Conservation (phyloP, 2,113 vertebrate genomes). For the Stictonetta naevosa region DNA sequence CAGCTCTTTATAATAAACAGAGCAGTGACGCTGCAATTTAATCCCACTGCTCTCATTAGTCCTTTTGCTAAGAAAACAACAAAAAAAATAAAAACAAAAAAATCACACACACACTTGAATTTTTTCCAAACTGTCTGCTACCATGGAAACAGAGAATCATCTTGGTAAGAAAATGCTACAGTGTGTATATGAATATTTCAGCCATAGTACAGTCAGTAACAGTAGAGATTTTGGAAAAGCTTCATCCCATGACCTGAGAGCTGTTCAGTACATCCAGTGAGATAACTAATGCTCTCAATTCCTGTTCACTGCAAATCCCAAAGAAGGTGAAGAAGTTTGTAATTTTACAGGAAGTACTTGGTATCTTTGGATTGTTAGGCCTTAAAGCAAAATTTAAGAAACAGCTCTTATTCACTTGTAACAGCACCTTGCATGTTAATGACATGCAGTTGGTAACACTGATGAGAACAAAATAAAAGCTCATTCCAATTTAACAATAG, state of each 20-base stretch:
- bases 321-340: neutral
- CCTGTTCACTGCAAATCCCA: neutral
- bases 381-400: neutral
- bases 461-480: neutral
- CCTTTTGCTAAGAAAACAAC: neutral
- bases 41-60: neutral
- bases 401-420: neutral
- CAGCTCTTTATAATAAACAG: neutral
- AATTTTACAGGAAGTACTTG: neutral
- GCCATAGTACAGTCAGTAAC: neutral
- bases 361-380: neutral
- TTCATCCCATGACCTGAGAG: neutral
- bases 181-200: neutral
- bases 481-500: neutral
- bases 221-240: neutral
- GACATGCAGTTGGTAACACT: neutral
- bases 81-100: neutral
- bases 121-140: slow-evolving; percentile 14
- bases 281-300: neutral
- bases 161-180: neutral
- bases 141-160: slow-evolving; percentile 6
- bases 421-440: neutral
- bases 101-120: neutral
- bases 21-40: neutral
- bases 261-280: neutral